These are phyloP conservation scores for Micronisus gabar DNA, from an alignment of 2,113 vertebrate species.

Conservation along the genomic window DNA sequence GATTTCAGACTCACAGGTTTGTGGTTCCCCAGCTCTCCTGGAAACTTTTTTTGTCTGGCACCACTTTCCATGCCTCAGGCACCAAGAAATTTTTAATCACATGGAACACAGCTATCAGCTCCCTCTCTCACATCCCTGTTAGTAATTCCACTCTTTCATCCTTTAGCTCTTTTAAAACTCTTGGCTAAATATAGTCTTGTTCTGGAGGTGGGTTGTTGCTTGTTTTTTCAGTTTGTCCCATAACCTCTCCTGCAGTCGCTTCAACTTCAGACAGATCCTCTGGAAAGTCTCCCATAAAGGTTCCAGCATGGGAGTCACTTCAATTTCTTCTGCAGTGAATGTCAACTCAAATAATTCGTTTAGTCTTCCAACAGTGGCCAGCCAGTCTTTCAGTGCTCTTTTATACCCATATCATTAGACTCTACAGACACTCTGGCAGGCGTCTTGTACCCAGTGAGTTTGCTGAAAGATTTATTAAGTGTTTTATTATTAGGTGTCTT, in stretches of 20 bases:
- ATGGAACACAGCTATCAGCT: neutral
- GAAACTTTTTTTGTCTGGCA: neutral
- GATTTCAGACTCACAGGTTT: neutral
- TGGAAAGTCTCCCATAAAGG: neutral
- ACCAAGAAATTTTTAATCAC: neutral
- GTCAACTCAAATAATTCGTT: neutral
- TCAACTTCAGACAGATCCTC: neutral
- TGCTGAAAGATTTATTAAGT: neutral
- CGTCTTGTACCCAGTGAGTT: neutral
- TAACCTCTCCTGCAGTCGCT: neutral
- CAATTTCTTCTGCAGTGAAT: neutral
- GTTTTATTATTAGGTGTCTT: neutral
- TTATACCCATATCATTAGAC: neutral
- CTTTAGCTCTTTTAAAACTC: neutral
- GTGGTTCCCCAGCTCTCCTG: neutral
- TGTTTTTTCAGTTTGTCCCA: neutral
- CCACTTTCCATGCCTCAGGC: neutral
- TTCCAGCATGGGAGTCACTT: neutral
- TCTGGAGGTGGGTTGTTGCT: neutral
- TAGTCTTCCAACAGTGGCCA: neutral
- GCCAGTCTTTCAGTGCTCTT: neutral
- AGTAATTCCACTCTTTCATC: neutral
- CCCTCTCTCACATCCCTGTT: neutral
- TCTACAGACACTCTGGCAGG: neutral
- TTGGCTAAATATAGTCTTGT: neutral